Evolutionary conservation across 2,797 vertebrate species (phyloP).

Genomic region (Urosaurus nigricauda): DNA sequence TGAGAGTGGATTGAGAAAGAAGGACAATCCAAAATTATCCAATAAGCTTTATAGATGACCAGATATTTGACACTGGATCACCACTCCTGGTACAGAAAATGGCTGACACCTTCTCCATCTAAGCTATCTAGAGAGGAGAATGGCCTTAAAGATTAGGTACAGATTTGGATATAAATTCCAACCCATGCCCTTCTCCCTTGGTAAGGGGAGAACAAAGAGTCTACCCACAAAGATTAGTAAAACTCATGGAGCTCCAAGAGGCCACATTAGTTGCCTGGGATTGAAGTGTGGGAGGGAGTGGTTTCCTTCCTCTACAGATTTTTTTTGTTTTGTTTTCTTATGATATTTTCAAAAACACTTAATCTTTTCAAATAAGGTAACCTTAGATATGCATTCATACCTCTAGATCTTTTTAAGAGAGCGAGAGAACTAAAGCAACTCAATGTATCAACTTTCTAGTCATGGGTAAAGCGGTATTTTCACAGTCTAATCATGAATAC

Average conservation of each 20-base stretch:
- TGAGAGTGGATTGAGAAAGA: no score
- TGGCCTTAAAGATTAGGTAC: no score
- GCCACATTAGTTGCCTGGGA: no score
- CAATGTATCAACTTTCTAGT: conserved; percentile 2
- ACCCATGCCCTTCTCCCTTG: no score
- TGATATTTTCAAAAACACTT: neutral
- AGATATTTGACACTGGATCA: neutral
- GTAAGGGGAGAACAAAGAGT: no score
- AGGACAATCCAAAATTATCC: neutral
- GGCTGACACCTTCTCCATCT: no score
- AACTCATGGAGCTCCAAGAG: no score
- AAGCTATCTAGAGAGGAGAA: no score
- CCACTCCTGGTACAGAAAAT: neutral
- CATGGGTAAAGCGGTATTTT: conserved; percentile 60
- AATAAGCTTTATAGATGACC: neutral
- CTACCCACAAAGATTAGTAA: no score
- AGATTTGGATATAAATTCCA: no score
- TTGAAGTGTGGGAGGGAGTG: no score
- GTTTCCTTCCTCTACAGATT: accelerated
- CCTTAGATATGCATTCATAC: neutral
- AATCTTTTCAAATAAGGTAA: neutral
- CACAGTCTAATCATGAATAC: conserved; percentile 50
- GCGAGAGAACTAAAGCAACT: neutral
- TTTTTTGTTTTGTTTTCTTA: neutral
- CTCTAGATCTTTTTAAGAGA: conserved; percentile 25